Conservation (phyloP, 35 echinoderm and acorn worm species). For the Diadema setosum region DNA sequence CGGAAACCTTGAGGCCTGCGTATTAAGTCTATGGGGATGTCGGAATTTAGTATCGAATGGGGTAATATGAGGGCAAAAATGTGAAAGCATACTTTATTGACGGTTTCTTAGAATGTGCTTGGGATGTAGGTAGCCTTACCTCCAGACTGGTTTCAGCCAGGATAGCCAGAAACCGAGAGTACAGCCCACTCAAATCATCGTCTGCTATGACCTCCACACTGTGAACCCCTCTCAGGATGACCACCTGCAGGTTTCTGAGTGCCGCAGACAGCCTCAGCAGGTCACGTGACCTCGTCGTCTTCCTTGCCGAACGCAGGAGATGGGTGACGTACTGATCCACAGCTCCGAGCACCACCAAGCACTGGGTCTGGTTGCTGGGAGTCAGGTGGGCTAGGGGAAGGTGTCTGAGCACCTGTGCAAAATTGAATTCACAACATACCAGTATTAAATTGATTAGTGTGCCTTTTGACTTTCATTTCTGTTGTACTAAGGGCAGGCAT, state of each 20-base stretch:
- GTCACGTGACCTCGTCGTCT: neutral
- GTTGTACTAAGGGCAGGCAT: too few species aligned
- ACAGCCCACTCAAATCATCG: neutral
- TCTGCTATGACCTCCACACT: neutral
- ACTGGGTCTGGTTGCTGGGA: neutral
- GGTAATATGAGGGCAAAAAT: too few species aligned
- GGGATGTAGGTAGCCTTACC: too few species aligned
- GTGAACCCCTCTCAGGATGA: conserved; percentile 7
- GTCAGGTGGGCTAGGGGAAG: conserved; percentile 17
- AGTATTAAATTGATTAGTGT: too few species aligned
- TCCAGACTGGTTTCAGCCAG: too few species aligned
- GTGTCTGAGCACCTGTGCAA: neutral
- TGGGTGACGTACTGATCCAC: neutral
- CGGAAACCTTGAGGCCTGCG: too few species aligned
- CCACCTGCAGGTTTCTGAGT: neutral
- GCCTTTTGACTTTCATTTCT: too few species aligned
- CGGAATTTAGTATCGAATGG: too few species aligned
- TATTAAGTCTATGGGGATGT: too few species aligned
- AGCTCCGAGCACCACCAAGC: conserved; percentile 2
- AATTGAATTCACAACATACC: too few species aligned
- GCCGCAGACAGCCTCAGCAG: neutral
- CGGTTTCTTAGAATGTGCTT: too few species aligned
- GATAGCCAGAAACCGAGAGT: neutral
- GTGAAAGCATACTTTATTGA: too few species aligned
- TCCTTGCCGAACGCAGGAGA: neutral